Evolutionary conservation across 2,888 invertebrate genomes (phyloP), one percentile per base, ranked within the genome.

Genomic region (Apamea anceps): DNA sequence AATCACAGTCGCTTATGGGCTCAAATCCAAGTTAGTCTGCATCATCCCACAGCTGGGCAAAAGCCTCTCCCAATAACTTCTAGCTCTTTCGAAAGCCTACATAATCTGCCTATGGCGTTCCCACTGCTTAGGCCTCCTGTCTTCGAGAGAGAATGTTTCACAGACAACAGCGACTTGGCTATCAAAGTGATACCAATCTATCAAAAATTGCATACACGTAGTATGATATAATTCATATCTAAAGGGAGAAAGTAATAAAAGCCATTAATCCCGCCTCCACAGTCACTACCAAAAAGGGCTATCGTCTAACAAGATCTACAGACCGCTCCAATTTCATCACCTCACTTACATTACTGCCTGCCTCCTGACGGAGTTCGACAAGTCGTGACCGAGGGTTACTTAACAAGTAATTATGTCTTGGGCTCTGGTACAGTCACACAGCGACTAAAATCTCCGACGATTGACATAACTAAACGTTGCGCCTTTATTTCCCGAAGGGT

Each of bases 331-430:
- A 76, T 88, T 88, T 88, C 88, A 63, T 83, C 86, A 88, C 71
- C n/a, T 68, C 80, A 45, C 80, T 51, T 73, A 80, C 65, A 74
- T 48, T 82, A 60, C 71, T 51, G 37, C 37, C 2, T 48, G 21
- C 2, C 65, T 60, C 60, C 77, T 54, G 82, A 72, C 86, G 71
- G 70, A 45, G 75, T 82, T 81, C 80, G 77, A 75, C 79, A 71
- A 78, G 66, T 88, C 88, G 88, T 89, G 89, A 89, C 86, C 82
- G 37, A 72, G 71, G 60, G 65, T 88, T 88, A 86, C 84, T 86
- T 82, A 81, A 84, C 81, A n/a, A 70, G 73, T 84, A 85, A 88
- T 89, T 87, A 87, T 80, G 79, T 80, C 45, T 84, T 63, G 57
- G 51, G n/a, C 48, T 65, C 63, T 81, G n/a, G 67, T 72, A 84